Conservation (phyloP, 2,113 vertebrate species). For the Hemibagrus wyckioides region DNA sequence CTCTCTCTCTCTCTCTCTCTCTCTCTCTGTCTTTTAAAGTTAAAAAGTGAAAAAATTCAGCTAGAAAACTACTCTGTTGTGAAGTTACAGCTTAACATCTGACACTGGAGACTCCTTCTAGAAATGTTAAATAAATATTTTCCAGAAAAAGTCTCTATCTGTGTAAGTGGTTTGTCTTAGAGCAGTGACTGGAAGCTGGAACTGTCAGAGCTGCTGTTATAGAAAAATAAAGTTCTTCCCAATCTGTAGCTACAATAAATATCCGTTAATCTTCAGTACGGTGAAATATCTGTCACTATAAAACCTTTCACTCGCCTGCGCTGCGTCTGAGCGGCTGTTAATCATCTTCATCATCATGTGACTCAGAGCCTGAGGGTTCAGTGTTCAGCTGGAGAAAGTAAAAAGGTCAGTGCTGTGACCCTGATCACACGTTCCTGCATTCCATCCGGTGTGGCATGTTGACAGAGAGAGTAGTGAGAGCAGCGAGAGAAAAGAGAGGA, state of each 20-base stretch:
- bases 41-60: background rate
- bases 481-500: background rate
- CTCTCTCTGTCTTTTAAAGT: background rate
- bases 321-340: background rate
- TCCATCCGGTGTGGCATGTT: slow-evolving; percentile 63
- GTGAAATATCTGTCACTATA: background rate
- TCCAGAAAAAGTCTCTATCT: background rate
- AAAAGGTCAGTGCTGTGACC: slow-evolving; percentile 29
- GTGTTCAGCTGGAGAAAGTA: slow-evolving; percentile 24
- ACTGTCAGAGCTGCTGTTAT: background rate
- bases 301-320: background rate
- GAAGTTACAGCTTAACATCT: no score
- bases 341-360: background rate
- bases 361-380: slow-evolving; percentile 1
- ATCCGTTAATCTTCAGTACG: background rate
- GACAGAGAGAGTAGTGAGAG: slow-evolving; percentile 50
- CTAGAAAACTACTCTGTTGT: background rate
- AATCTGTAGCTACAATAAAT: background rate
- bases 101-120: background rate
- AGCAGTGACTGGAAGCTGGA: background rate
- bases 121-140: background rate
- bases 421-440: slow-evolving; percentile 59
- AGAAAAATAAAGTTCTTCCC: background rate
- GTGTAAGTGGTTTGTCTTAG: background rate
- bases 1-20: background rate